Percentiles rank a stretch among this genome's conserved stretches.
These are phyloP conservation scores for Sebastes diploproa DNA, from an alignment of 2,797 vertebrate genomes.

Conservation along the genomic window DNA sequence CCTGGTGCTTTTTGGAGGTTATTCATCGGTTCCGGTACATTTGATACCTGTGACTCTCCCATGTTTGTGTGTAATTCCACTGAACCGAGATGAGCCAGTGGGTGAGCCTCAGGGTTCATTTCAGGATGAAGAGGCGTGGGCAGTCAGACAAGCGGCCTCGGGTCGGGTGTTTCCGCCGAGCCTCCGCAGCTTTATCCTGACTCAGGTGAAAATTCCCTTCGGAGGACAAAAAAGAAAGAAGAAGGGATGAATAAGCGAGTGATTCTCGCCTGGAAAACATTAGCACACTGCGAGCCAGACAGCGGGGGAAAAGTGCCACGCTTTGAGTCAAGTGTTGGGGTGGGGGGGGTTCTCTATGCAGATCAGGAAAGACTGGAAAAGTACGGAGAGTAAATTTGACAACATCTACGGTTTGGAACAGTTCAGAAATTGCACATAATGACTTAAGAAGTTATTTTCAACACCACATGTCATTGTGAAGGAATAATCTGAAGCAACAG, in stretches of 20 bases:
- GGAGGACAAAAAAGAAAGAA: background rate
- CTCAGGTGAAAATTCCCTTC: slow-evolving; percentile 73
- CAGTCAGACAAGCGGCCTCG: slow-evolving; percentile 33
- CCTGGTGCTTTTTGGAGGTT: background rate
- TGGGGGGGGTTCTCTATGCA: background rate
- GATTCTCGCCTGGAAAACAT: slow-evolving; percentile 73
- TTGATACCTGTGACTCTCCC: slow-evolving; percentile 18
- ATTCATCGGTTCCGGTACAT: slow-evolving; percentile 18
- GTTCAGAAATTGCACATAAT: background rate
- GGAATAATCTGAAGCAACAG: background rate
- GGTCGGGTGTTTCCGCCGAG: slow-evolving; percentile 33
- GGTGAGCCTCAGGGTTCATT: slow-evolving; percentile 11
- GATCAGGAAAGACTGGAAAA: slow-evolving; percentile 1
- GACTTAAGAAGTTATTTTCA: background rate
- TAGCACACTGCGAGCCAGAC: slow-evolving; percentile 49
- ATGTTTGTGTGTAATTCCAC: background rate
- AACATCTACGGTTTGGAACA: background rate
- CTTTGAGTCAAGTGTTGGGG: slow-evolving; percentile 52
- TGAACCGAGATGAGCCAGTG: background rate
- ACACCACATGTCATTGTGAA: background rate
- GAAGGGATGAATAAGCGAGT: slow-evolving; percentile 65
- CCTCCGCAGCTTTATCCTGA: slow-evolving; percentile 55
- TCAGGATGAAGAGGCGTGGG: background rate
- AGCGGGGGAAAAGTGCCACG: background rate
- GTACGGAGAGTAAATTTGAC: background rate